These are phyloP conservation scores for Drosophila robusta DNA, from an alignment of 2,888 invertebrate species.

Conservation along the genomic window DNA sequence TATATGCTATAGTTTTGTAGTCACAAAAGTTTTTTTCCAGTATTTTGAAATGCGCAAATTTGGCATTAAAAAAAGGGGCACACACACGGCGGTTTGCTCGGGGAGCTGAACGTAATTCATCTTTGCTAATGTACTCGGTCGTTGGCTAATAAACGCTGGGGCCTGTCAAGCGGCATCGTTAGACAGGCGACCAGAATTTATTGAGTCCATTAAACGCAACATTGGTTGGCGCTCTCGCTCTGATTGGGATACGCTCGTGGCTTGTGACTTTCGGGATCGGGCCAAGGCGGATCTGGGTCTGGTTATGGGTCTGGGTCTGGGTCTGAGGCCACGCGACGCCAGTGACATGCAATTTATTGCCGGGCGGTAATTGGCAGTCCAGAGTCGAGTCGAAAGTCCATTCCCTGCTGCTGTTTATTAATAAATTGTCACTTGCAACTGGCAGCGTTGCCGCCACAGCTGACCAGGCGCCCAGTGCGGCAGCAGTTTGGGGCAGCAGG, in stretches of 20 bases:
- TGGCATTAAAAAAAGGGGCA: too few relatives aligned
- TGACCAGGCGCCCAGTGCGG: not conserved
- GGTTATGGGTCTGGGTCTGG: not conserved
- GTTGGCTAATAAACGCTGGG: constrained; percentile 39
- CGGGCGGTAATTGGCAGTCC: constrained; percentile 68
- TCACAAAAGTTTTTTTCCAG: too few relatives aligned
- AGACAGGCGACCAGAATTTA: constrained; percentile 68
- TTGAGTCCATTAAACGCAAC: constrained; percentile 76
- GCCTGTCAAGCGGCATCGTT: constrained; percentile 32
- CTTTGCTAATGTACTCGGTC: constrained; percentile 23
- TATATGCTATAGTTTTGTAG: too few relatives aligned
- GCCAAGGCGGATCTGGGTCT: not conserved
- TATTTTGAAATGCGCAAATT: not conserved
- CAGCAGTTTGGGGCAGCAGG: not conserved
- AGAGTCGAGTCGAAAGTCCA: constrained; percentile 24
- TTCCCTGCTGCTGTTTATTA: constrained; percentile 66
- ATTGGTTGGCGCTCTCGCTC: constrained; percentile 43
- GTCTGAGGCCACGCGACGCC: constrained; percentile 27
- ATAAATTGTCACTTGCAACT: constrained; percentile 79
- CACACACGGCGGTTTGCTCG: too few relatives aligned
- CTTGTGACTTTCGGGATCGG: not conserved
- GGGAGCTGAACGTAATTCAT: constrained; percentile 28
- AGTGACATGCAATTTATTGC: constrained; percentile 77
- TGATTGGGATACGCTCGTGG: constrained; percentile 27
- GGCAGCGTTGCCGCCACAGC: constrained; percentile 21